Evolutionary conservation across 2,797 vertebrate genomes (phyloP).

Genomic region (Enteromius afrohamiltoni): DNA sequence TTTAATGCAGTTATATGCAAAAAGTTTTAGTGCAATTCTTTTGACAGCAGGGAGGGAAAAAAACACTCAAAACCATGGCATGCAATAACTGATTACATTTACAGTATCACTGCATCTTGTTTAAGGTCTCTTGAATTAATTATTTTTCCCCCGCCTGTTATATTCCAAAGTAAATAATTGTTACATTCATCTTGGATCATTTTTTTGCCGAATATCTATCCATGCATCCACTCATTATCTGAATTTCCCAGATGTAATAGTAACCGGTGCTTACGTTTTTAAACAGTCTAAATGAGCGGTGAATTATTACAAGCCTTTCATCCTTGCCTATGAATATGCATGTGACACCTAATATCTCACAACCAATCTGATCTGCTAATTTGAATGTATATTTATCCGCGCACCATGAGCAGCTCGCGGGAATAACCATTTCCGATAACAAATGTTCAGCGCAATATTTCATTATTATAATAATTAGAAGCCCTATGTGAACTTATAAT

Average conservation of each 20-base stretch:
- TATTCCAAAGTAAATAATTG: background rate
- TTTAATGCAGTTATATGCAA: background rate
- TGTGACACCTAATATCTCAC: background rate
- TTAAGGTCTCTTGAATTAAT: background rate
- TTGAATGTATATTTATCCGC: background rate
- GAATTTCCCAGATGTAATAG: background rate
- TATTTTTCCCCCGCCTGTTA: background rate
- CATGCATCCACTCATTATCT: background rate
- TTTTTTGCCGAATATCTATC: background rate
- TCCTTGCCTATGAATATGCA: background rate
- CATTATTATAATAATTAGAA: background rate
- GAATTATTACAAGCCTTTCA: background rate
- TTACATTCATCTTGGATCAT: background rate
- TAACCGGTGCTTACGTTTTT: background rate
- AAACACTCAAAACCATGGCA: background rate
- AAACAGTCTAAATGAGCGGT: background rate
- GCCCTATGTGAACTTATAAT: too few species aligned
- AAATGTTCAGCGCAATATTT: background rate
- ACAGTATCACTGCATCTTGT: background rate
- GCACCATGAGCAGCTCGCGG: background rate
- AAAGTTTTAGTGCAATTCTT: constrained; percentile 18
- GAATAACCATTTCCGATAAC: background rate
- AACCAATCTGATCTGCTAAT: background rate
- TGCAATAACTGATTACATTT: background rate
- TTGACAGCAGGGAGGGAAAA: background rate